Base-by-base conservation (phyloP, 2,797 vertebrate genomes). In the Spea hammondii region DNA sequence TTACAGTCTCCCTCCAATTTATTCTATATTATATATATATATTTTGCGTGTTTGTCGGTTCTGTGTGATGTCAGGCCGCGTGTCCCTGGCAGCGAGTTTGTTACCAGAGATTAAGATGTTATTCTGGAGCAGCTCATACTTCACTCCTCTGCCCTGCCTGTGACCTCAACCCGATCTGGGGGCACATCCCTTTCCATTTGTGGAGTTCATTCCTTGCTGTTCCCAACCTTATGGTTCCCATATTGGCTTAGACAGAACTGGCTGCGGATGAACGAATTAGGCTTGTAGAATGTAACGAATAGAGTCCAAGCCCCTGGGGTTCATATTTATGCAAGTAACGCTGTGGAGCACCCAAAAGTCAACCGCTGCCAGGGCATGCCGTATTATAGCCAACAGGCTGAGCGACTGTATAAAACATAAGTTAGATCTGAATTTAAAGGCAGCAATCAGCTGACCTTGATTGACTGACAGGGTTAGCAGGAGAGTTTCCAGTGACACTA, bases 91-190 rank as follows among this genome's bases (percentile, higher is more conserved):
- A 55, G 65, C 5, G 65, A 44, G 13, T 67, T 55, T 67, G 65
- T 68, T n/a, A 13, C 46, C 6, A 68, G 67, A 49, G 53, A 72
- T 72, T 71, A 72, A 73, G 48, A 53, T 67, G 62, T 67, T 72
- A 14, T 12, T 74, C 54, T 68, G 47, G 47, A 48, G 13, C 32
- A 62, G 65, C 17, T 14, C 60, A 73, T 72, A 3, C 68, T 32
- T 83, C 75, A 84, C 83, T 69, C 70, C 68, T 44, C 64, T 86
- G 86, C 78, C 85, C 82, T 80, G 55, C 32, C 78, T 5, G 0
- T 83, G 82, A 87, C 86, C 86, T 81, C 65, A 66, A 32, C 78
- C 47, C 76, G 82, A 72, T 83, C 78, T 70, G 78, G 65, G 76
- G 79, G 65, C 72, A 65, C 70, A 14, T 3, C 66, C 69, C 17